Evolutionary conservation across 2,113 vertebrate genomes (phyloP).

Genomic region (Callocephalon fimbriatum): DNA sequence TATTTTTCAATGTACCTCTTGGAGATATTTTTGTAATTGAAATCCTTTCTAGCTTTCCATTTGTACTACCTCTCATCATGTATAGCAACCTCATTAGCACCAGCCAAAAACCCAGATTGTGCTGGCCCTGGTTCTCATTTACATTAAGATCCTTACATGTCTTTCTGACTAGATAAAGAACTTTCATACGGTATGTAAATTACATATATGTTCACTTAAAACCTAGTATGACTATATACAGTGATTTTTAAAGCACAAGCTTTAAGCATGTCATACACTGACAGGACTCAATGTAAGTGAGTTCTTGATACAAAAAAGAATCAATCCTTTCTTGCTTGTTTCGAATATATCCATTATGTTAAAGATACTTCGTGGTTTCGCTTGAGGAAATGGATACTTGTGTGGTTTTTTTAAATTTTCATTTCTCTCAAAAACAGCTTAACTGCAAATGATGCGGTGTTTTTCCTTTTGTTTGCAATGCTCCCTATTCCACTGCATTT

Average conservation of each 20-base stretch:
- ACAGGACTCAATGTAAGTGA: not conserved
- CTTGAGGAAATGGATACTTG: not conserved
- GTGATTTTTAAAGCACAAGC: not conserved
- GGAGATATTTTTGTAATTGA: not conserved
- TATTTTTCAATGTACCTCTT: not conserved
- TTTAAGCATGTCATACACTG: not conserved
- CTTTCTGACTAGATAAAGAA: not conserved
- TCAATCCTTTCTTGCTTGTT: not conserved
- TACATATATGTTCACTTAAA: not conserved
- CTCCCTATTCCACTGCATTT: not conserved
- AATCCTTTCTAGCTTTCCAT: not conserved
- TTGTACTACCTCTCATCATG: not conserved
- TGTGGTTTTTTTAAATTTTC: not conserved
- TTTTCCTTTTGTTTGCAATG: not conserved
- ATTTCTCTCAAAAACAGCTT: not conserved
- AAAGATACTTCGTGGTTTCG: not conserved
- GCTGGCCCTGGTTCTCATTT: not conserved
- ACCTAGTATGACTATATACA: not conserved
- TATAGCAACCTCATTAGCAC: not conserved
- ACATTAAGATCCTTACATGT: not conserved
- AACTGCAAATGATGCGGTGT: not conserved
- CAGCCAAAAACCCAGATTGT: not conserved
- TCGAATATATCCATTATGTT: not conserved
- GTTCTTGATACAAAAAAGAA: not conserved
- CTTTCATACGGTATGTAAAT: not conserved